phyloP scores from a whole-genome alignment of 2,888 invertebrate genomes.

The Spicauda simplicius region DNA sequence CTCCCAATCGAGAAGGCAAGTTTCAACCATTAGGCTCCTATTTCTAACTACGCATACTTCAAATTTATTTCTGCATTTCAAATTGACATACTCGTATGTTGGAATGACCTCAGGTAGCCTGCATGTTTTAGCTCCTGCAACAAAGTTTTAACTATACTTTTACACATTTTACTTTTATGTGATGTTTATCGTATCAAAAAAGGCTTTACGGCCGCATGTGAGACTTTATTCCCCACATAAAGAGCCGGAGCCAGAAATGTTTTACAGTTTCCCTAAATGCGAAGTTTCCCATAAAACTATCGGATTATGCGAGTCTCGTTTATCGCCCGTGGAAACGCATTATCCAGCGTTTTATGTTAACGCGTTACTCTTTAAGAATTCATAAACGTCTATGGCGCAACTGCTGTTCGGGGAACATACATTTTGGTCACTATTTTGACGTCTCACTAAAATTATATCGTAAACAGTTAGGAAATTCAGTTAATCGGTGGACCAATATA shows the following conservation, averaged over 20 bases:
- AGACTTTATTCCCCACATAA: slow-evolving; percentile 20
- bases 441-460: too few relatives aligned
- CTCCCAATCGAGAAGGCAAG: too few relatives aligned
- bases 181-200: neutral
- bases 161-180: neutral
- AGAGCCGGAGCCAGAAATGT: slow-evolving; percentile 3
- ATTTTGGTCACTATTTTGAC: too few relatives aligned
- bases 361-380: slow-evolving; percentile 26
- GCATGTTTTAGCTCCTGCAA: too few relatives aligned
- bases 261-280: slow-evolving; percentile 28
- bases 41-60: too few relatives aligned
- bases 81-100: too few relatives aligned
- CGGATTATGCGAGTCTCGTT: slow-evolving; percentile 22
- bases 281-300: slow-evolving; percentile 28
- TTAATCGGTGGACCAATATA: too few relatives aligned
- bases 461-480: too few relatives aligned
- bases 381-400: slow-evolving; percentile 20
- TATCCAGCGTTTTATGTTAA: slow-evolving; percentile 24
- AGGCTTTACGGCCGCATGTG: neutral
- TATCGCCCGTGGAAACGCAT: slow-evolving; percentile 26
- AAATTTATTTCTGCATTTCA: too few relatives aligned
- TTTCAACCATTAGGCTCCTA: too few relatives aligned
- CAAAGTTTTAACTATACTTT: neutral
- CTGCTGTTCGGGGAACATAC: neutral
- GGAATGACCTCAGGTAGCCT: too few relatives aligned